phyloP scores from a whole-genome alignment of 2,888 invertebrate genomes.

The Coleophora flavipennella region DNA sequence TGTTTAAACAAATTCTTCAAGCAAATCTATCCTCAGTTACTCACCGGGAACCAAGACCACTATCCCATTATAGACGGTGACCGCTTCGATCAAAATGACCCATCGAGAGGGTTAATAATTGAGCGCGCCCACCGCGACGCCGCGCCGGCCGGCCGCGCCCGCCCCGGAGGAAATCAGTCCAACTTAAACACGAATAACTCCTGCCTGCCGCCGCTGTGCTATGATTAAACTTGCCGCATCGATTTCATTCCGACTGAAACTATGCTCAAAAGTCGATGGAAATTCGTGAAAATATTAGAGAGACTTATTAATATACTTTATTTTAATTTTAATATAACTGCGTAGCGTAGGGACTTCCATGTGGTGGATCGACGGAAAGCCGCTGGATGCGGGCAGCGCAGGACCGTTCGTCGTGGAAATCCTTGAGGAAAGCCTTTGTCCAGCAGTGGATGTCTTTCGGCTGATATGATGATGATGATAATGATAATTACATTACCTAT shows the following conservation, averaged over 20 bases:
- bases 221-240: constrained; percentile 23
- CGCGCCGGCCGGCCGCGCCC: constrained; percentile 38
- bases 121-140: constrained; percentile 25
- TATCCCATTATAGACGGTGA: constrained; percentile 6
- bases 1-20: no score
- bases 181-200: constrained; percentile 52
- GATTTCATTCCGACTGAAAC: constrained; percentile 3
- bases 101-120: constrained; percentile 47
- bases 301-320: no score
- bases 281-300: no score
- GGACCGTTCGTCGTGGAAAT: no score
- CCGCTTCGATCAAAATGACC: constrained; percentile 34
- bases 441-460: no score
- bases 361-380: no score
- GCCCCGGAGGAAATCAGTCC: constrained; percentile 60
- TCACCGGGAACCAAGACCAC: constrained; percentile 7
- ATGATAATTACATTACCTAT: no score
- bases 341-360: no score
- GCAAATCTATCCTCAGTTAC: constrained; percentile 1
- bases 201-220: constrained; percentile 22
- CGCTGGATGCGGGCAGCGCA: no score
- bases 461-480: no score
- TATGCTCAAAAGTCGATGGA: constrained; percentile 7
- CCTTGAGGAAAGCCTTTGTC: no score
- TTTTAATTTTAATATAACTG: no score